Conservation (phyloP, 2,888 invertebrate genomes). For the Idaea dimidiata region DNA sequence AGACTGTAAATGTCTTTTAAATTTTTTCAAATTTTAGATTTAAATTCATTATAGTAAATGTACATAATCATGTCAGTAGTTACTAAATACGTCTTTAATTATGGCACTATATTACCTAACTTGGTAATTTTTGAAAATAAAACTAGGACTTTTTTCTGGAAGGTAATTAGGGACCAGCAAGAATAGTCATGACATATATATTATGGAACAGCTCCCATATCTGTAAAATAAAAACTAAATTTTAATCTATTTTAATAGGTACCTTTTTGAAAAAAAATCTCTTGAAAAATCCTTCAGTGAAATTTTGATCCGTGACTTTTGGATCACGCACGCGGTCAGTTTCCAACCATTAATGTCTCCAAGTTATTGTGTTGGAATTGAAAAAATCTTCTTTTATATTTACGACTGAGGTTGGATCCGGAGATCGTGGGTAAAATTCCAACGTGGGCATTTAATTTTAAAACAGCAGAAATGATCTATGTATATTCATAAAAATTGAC, state of each 20-base stretch:
- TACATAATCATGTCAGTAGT: not conserved
- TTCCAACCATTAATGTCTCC: too few relatives aligned
- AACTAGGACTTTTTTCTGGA: constrained; percentile 16
- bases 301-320: too few relatives aligned
- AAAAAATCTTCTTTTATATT: too few relatives aligned
- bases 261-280: not conserved
- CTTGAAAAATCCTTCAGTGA: too few relatives aligned
- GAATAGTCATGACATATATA: constrained; percentile 43
- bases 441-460: too few relatives aligned
- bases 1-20: not conserved
- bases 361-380: too few relatives aligned
- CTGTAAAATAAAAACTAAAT: not conserved
- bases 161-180: constrained; percentile 69
- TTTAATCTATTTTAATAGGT: not conserved
- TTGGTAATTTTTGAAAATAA: not conserved
- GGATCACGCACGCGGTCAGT: too few relatives aligned
- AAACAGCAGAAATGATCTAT: too few relatives aligned
- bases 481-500: too few relatives aligned
- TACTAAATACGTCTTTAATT: not conserved
- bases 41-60: not conserved
- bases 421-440: too few relatives aligned
- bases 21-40: not conserved
- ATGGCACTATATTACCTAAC: not conserved
- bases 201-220: not conserved
- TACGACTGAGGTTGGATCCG: too few relatives aligned